Base-by-base conservation (phyloP, 2,113 vertebrate genomes). In the Tupaia chinensis region DNA sequence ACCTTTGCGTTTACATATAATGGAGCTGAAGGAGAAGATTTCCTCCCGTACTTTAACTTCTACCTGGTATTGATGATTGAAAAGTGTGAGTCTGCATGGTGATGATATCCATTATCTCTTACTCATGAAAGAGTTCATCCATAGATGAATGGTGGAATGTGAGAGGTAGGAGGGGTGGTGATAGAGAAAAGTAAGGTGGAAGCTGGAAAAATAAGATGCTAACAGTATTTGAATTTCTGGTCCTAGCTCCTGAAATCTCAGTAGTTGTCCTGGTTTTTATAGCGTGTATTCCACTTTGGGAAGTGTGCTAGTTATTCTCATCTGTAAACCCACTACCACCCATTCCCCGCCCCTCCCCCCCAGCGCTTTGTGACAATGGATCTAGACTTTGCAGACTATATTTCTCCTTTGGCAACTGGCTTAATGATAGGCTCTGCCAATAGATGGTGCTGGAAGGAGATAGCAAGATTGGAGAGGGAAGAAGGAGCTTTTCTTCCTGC, bases 391-490 rank as follows among this genome's bases (percentile, higher is more conserved):
- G 32, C 15, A 2, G 44, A 66, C 0, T 20, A 14, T 23, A 13
- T 74, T 61, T 93, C 15, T 79, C 19, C 32, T 60, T 90, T 84
- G 29, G 29, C 32, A 53, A 29, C 0, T 77, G 32, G 58, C n/a
- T 76, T 84, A 56, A 34, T 56, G 11, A 27, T 54, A 56, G n/a
- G 14, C 44, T 92, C 72, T 32, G 53, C 44, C 87, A 60, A 29
- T 77, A 93, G 76, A 20, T 87, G 56, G 77, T 72, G 56, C 61
- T 95, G 53, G 58, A 53, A n/a, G 32, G 63, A 34, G 77, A 93
- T 16, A n/a, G 20, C 74, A 91, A 74, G 65, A 78, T 1, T n/a
- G 14, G 70, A 82, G 22, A 68, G 84, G 19, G 25, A 63, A 29
- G 25, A 7, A 29, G 4, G 22, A 10, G 0, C 9, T 58, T 34